These are phyloP conservation scores for Anguilla rostrata DNA, from an alignment of 2,113 vertebrate species.

Conservation along the genomic window DNA sequence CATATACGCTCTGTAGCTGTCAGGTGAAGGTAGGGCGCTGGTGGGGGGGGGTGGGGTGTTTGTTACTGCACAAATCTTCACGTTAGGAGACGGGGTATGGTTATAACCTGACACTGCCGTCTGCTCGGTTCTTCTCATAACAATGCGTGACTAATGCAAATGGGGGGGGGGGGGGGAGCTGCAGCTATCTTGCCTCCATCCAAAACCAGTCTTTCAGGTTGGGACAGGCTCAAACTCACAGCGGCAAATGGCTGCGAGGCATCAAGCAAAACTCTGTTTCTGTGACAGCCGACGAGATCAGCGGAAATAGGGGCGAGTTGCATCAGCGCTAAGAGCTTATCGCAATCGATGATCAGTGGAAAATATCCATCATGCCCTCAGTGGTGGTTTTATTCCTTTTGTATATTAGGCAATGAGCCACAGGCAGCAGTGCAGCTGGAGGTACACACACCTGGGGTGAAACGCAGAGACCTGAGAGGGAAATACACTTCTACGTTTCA, in stretches of 20 bases:
- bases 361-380: neutral
- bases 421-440: no score
- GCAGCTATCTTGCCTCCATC: slow-evolving; percentile 18
- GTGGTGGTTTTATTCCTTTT: neutral
- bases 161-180: neutral
- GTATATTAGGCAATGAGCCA: no score
- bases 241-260: neutral
- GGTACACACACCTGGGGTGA: no score
- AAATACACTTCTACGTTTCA: no score
- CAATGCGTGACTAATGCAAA: slow-evolving; percentile 26
- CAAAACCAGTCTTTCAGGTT: slow-evolving; percentile 30
- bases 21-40: no score
- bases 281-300: neutral
- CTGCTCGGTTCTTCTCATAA: neutral
- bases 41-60: neutral
- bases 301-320: neutral
- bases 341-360: neutral
- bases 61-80: neutral
- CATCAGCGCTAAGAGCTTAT: neutral
- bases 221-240: slow-evolving; percentile 41
- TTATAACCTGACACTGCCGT: slow-evolving; percentile 16
- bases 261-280: neutral
- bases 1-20: neutral
- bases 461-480: no score
- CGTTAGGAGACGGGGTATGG: neutral